Evolutionary conservation across 2,888 invertebrate species (phyloP).

Genomic region (Sialis lutaria): DNA sequence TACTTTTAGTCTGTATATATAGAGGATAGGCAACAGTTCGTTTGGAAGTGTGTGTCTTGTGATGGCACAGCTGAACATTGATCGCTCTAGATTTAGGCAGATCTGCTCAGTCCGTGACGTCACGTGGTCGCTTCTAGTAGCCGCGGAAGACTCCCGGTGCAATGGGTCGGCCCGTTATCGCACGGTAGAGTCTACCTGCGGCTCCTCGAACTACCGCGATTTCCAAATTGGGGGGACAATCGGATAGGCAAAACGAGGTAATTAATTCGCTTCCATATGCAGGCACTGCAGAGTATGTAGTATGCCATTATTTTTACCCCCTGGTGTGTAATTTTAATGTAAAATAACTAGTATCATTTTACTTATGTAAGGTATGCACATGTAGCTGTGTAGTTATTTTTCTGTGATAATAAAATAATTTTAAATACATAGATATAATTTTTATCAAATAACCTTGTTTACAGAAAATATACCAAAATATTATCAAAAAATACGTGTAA

Average conservation of each 20-base stretch:
- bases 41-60: constrained; percentile 40
- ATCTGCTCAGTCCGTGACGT: constrained; percentile 47
- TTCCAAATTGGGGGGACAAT: constrained; percentile 41
- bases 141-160: constrained; percentile 36
- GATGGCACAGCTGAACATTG: constrained; percentile 44
- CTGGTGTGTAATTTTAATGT: too few species aligned
- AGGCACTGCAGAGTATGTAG: constrained; percentile 32
- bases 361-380: too few species aligned
- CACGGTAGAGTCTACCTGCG: constrained; percentile 32
- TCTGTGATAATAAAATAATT: too few species aligned
- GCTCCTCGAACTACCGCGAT: constrained; percentile 45
- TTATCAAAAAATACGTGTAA: too few species aligned
- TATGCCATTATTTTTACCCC: constrained; percentile 29
- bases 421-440: too few species aligned
- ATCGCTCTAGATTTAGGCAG: constrained; percentile 36
- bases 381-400: too few species aligned
- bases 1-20: constrained; percentile 2
- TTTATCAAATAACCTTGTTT: too few species aligned
- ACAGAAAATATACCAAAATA: too few species aligned
- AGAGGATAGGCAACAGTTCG: background rate
- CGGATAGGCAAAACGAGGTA: constrained; percentile 36
- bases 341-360: too few species aligned
- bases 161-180: constrained; percentile 16
- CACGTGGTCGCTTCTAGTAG: constrained; percentile 42
- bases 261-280: constrained; percentile 30